phyloP scores from a whole-genome alignment of 92 coral and sea anemone species.

The Metridium senile region DNA sequence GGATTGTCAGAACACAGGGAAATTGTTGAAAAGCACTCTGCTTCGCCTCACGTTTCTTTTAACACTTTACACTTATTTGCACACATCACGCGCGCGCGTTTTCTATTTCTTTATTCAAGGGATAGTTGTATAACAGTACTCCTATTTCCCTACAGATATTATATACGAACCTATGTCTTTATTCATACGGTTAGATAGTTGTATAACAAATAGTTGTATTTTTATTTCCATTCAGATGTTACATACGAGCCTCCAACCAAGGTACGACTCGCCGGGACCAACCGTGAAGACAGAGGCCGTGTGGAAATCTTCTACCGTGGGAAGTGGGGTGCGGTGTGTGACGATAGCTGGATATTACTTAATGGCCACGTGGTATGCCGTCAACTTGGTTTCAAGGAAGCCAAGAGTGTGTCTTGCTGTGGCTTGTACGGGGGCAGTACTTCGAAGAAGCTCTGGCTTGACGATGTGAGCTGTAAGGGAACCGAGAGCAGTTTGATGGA shows the following conservation, averaged over 20 bases:
- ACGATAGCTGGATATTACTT: constrained; percentile 27
- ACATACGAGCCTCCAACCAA: constrained; percentile 7
- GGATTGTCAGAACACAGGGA: no score
- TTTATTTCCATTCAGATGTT: background rate
- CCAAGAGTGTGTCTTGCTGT: constrained; percentile 1
- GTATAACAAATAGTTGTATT: no score
- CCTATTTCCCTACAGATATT: no score
- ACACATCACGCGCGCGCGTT: no score
- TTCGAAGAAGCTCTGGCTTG: constrained; percentile 32
- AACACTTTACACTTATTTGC: no score
- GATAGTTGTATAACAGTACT: no score
- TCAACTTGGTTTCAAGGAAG: constrained; percentile 26
- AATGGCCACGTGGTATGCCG: constrained; percentile 54
- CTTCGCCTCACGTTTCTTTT: no score
- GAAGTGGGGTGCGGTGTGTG: constrained; percentile 58
- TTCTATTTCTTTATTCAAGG: no score
- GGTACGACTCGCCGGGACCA: constrained; percentile 11
- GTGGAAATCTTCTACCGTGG: constrained; percentile 41
- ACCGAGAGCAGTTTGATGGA: constrained; percentile 9
- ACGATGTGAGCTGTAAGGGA: constrained; percentile 42
- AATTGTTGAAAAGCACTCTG: no score
- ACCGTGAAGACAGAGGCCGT: constrained; percentile 4
- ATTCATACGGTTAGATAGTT: no score
- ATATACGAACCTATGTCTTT: no score
- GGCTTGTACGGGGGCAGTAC: constrained; percentile 2